These are phyloP conservation scores for Brotula barbata DNA, from an alignment of 2,797 vertebrate species.

Conservation along the genomic window DNA sequence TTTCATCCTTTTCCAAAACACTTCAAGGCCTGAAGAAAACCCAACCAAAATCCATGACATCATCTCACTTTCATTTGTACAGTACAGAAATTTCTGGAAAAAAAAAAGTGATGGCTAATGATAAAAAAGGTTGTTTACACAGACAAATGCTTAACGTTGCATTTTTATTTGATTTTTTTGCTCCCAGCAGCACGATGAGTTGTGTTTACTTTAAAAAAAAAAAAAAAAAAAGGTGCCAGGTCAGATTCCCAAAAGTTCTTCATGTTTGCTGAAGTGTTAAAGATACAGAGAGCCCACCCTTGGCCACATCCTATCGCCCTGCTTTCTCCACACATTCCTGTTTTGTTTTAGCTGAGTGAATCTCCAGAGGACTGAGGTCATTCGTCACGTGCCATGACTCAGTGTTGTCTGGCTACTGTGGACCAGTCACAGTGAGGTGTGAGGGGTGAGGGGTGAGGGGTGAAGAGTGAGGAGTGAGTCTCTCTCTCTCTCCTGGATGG, in stretches of 20 bases:
- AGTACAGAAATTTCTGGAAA: no score
- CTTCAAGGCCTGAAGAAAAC: no score
- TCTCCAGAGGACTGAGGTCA: constrained; percentile 73
- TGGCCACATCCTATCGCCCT: constrained; percentile 48
- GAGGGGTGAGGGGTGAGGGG: no score
- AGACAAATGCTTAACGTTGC: constrained; percentile 21
- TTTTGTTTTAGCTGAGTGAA: constrained; percentile 61
- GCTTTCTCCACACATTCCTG: constrained; percentile 50
- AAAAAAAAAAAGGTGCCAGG: no score
- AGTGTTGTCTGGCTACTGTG: constrained; percentile 78
- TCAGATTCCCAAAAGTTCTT: constrained; percentile 61
- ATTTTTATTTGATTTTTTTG: constrained; percentile 50
- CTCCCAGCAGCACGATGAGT: constrained; percentile 36
- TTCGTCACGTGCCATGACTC: constrained; percentile 76
- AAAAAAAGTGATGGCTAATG: constrained; percentile 29
- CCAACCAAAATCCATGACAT: no score
- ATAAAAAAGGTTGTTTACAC: constrained; percentile 42
- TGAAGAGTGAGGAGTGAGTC: constrained; percentile 55
- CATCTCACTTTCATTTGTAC: no score
- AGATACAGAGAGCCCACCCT: constrained; percentile 54
- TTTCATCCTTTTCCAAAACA: no score
- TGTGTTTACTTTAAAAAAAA: constrained; percentile 60
- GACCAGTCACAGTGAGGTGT: constrained; percentile 62
- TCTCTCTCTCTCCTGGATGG: constrained; percentile 68
- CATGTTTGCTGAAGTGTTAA: constrained; percentile 57